A percentile compares a stretch with the other conserved stretches of the same genome.
These are phyloP conservation scores for Cotesia glomerata DNA, from an alignment of 1,140 invertebrate genomes.

Conservation along the genomic window DNA sequence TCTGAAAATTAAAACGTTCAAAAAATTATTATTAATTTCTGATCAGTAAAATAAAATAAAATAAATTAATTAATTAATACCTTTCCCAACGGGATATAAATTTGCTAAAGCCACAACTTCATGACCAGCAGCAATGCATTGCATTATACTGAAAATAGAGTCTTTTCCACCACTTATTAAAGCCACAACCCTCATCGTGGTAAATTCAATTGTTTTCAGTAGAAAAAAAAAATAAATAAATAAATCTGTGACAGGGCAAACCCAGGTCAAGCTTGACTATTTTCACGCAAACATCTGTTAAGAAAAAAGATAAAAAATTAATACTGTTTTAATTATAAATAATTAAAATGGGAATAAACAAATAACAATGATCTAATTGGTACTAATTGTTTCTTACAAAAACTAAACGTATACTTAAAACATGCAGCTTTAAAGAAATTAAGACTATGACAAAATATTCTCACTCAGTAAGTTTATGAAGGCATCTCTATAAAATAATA, in stretches of 20 bases:
- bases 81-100: slow-evolving; percentile 85
- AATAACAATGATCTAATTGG: background rate
- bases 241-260: slow-evolving; percentile 35
- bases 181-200: slow-evolving; percentile 85
- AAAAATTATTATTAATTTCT: slow-evolving; percentile 29
- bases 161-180: slow-evolving; percentile 98
- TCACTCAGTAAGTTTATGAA: background rate
- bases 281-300: slow-evolving; percentile 54
- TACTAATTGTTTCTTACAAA: background rate
- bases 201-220: slow-evolving; percentile 19
- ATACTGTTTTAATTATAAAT: background rate
- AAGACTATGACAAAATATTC: slow-evolving; percentile 1
- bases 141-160: slow-evolving; percentile 98
- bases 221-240: slow-evolving; percentile 25
- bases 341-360: background rate
- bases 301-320: slow-evolving; percentile 25
- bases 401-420: background rate
- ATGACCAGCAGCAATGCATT: slow-evolving; percentile 95
- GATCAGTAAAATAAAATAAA: background rate
- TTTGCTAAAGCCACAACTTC: slow-evolving; percentile 96
- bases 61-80: slow-evolving; percentile 59
- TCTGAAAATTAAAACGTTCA: slow-evolving; percentile 64
- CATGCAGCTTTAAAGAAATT: background rate
- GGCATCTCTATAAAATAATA: background rate
- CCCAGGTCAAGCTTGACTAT: slow-evolving; percentile 28